Evolutionary conservation across 2,888 invertebrate genomes (phyloP), one percentile per base, ranked within the genome.

Genomic region (Petrophora chlorosata): DNA sequence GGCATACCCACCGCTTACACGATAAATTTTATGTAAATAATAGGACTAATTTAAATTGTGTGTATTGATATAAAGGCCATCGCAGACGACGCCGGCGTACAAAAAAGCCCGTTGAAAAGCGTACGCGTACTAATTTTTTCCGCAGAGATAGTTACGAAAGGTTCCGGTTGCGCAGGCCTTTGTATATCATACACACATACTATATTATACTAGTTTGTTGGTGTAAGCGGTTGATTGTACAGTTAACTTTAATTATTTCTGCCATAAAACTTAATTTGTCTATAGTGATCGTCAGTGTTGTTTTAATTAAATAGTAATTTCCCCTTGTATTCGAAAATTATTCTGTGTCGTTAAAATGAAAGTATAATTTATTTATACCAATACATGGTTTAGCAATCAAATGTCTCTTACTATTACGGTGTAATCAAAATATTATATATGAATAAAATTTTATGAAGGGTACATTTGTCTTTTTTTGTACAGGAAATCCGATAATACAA

Each of bases 341-440:
- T 53, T 53, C 53, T 49, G 35, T 52, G 43, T 56, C 36, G n/a
- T 32, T 7, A 29, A 17, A 7, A 38, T 10, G 17, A 54, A 53
- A 42, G 38, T 41, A 44, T 53, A 46, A 42, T 47, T 29, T 48
- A 51, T 35, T 39, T 36, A 55, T 47, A 49, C 48, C 52, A 38
- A 47, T 52, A 33, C 39, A 56, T 34, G 43, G 36, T 53, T 46
- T 53, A 52, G 55, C 56, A 52, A 53, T 50, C 32, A 45, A 28
- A 54, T 49, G 25, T 44, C 41, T 46, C 39, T 44, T 55, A 52
- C 47, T 46, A 41, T 44, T 55, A 52, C 47, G 47, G 41, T 59
- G 54, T 59, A 53, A 48, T 47, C 52, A 48, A 58, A 56, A 58
- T 58, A 52, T 47, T 56, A 40, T 53, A 56, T 58, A 56, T 54